Percentiles rank a stretch among this genome's conserved stretches.
phyloP scores from a whole-genome alignment of 2,888 invertebrate species.

The Protula sp. region DNA sequence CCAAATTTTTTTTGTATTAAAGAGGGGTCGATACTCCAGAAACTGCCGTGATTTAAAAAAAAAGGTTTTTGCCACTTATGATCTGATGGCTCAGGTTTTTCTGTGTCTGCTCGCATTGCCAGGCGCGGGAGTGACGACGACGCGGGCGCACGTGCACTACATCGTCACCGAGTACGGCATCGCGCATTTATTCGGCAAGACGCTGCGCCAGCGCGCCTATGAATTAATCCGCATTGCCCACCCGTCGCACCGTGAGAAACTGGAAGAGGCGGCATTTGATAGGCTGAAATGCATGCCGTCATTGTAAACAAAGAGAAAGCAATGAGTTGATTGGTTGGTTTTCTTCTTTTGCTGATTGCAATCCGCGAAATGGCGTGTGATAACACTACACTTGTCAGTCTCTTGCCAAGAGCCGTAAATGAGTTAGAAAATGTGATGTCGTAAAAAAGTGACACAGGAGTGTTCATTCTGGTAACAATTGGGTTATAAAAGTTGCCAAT shows the following conservation, averaged over 20 bases:
- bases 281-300: constrained; percentile 57
- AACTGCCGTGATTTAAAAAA: not conserved
- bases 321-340: too few species aligned
- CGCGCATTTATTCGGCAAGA: constrained; percentile 83
- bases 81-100: not conserved
- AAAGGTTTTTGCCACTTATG: not conserved
- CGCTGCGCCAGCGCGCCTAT: constrained; percentile 80
- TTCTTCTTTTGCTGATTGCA: too few species aligned
- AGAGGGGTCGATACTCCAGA: too few species aligned
- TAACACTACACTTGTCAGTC: too few species aligned
- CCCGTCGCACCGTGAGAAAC: constrained; percentile 70
- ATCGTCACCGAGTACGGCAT: constrained; percentile 90
- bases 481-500: too few species aligned
- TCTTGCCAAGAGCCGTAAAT: too few species aligned
- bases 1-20: too few species aligned
- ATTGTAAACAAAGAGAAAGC: constrained; percentile 32
- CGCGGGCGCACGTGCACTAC: constrained; percentile 86
- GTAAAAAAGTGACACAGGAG: too few species aligned
- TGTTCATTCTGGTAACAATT: too few species aligned
- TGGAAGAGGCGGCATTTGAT: constrained; percentile 85
- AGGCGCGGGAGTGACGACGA: constrained; percentile 92
- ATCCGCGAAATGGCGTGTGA: too few species aligned
- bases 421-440: too few species aligned
- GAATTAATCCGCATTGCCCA: constrained; percentile 84
- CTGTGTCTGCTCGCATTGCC: constrained; percentile 27